Base-by-base conservation (phyloP, 2,113 vertebrate species). In the Prunella himalayana region DNA sequence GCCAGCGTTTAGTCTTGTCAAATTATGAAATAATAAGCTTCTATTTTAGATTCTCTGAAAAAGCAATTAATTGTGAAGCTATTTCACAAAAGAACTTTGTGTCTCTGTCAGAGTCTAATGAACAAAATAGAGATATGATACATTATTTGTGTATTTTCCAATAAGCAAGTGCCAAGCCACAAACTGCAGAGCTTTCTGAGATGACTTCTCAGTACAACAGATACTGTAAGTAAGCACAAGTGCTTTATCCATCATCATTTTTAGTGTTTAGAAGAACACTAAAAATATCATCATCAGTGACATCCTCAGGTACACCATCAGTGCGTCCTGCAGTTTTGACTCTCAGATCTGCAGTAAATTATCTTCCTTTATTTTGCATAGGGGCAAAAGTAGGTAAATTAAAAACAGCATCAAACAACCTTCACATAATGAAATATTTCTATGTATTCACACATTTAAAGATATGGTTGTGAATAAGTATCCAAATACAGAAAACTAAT, bases 21-120 rank as follows among this genome's bases (percentile, higher is more conserved):
- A 82, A 94, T 95, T 83, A 91, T 37, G 88, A 92, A 93, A 95
- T 85, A 95, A 94, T 77, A 87, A 89, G 51, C 25, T 73, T 53
- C 78, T 86, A 57, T 66, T 91, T 94, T 44, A 72, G 37, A 91
- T 66, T 94, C 80, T 44, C 45, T 90, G 56, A 77, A 86, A 89
- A 81, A 42, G 41, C 68, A 93, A 94, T 95, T 97, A 95, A 86
- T 95, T 81, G 44, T 60, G 47, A 64, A 84, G 94, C 25, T 77
- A 45, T 78, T 93, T 93, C 69, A 65, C 54, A 76, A 45, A 82
- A 59, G 9, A 85, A 80, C 47, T 84, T 72, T 51, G 18, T 71
- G 68, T 35, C 27, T 69, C 72, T 95, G 79, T 70, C 85, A 87
- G 30, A 92, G 24, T 1, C 44, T 88, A 95, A 97, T 90, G 72